Evolutionary conservation across 1,140 invertebrate species (phyloP), one percentile per base, ranked within the genome.

Genomic region (Stegodyphus mimosarum): DNA sequence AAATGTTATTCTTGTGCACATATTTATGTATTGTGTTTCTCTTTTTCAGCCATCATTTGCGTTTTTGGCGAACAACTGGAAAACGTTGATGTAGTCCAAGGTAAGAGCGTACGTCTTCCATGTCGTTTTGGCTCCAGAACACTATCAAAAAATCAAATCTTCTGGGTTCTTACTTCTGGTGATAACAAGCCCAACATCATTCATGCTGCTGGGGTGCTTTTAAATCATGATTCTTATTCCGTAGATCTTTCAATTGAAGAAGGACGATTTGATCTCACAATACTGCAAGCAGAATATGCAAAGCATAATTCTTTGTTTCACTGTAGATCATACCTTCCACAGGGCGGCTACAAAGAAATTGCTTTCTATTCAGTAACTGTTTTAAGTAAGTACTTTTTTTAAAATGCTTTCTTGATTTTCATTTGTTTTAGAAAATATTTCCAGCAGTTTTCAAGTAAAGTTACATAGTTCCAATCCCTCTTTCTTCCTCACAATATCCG

Each of bases 301-400:
- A 92, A 95, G 0, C 96, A 98, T 91, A 97, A 98, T 89, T 96
- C 60, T 96, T 93, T 94, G 86, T 98, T 97, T 91, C 95, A 96
- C 91, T 98, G 96, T 89, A 93, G 95, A n/a, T 93, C 97, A 67
- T 94, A 94, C 18, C 93, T 93, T 53, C 95, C 95, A 10, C 95
- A 94, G 10, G 96, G 51, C 33, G 69, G 50, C 90, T 93, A 93
- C 53, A 69, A 67, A 1, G 64, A 69, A 6, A n/a, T 75, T 18
- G 72, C 81, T 9, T 15, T 50, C n/a, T 94, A 96, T 88, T 93
- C 93, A 63, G 91, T 98, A 71, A 97, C 96, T 6, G 96, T 98
- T 13, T 92, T 98, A 7, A 88, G 88, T 89, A 87, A 88, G 88
- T 88, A 49, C 48, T 17, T 5, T 72, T 50, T 72, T 11, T 33